phyloP scores from a whole-genome alignment of 2,113 vertebrate genomes.

The Xiphorhynchus elegans region DNA sequence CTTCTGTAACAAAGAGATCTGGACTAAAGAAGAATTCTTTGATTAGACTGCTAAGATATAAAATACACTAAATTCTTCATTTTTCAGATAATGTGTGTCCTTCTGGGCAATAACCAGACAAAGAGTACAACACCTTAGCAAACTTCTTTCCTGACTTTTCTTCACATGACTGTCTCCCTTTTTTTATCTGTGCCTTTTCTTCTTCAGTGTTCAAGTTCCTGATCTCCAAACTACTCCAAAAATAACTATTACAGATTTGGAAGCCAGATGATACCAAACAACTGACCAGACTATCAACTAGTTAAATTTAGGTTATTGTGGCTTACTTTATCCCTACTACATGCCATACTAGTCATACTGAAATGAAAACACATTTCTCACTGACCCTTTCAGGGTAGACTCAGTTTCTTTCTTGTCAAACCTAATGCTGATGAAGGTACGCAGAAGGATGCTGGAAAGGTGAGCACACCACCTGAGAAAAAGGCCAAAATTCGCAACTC shows the following conservation, averaged over 20 bases:
- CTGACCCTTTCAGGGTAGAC: neutral
- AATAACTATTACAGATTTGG: neutral
- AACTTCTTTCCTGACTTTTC: neutral
- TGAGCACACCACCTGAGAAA: neutral
- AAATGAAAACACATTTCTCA: neutral
- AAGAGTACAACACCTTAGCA: neutral
- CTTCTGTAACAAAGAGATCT: neutral
- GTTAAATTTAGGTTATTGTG: neutral
- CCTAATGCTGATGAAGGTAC: neutral
- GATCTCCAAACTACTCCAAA: neutral
- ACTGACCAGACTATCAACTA: neutral
- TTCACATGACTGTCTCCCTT: neutral
- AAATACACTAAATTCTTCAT: neutral
- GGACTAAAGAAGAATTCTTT: neutral
- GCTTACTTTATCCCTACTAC: neutral
- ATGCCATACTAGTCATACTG: neutral
- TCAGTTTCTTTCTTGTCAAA: neutral
- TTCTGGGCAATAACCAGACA: neutral
- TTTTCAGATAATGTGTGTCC: neutral
- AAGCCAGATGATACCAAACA: neutral
- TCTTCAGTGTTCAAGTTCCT: neutral
- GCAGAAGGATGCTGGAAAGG: neutral
- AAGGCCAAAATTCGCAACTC: neutral
- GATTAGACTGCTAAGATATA: neutral
- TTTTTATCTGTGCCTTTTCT: neutral